phyloP scores from a whole-genome alignment of 2,113 vertebrate species.

The Onychostoma macrolepis region DNA sequence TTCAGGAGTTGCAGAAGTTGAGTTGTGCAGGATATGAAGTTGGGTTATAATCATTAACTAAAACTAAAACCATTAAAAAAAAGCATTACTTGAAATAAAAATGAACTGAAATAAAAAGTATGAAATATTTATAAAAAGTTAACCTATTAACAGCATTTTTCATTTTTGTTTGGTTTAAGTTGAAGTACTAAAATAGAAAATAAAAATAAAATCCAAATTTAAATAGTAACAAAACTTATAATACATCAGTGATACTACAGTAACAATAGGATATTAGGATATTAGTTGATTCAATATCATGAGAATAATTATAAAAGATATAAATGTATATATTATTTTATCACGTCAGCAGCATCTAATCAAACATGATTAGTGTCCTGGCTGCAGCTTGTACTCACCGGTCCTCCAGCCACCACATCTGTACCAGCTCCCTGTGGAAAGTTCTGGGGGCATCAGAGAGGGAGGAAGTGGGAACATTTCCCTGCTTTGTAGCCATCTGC shows the following conservation, averaged over 20 bases:
- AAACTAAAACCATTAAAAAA: not conserved
- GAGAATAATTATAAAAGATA: not conserved
- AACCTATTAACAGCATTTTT: no score
- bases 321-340: not conserved
- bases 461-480: conserved; percentile 47
- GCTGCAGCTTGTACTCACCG: not conserved
- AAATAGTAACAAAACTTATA: no score
- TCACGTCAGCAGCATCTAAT: not conserved
- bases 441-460: conserved; percentile 32
- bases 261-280: not conserved
- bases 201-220: no score
- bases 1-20: not conserved
- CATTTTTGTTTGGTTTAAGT: not conserved
- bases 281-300: not conserved
- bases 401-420: conserved; percentile 46
- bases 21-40: not conserved
- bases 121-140: not conserved
- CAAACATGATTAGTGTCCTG: conserved; percentile 36
- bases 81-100: not conserved
- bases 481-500: conserved; percentile 65
- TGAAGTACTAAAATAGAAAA: not conserved
- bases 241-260: not conserved
- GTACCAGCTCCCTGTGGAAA: conserved; percentile 38
- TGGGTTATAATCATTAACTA: not conserved
- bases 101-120: not conserved